A percentile compares a stretch with the other conserved stretches of the same genome.
Evolutionary conservation across 1,140 invertebrate species (phyloP).

Genomic region (Plodia interpunctella): DNA sequence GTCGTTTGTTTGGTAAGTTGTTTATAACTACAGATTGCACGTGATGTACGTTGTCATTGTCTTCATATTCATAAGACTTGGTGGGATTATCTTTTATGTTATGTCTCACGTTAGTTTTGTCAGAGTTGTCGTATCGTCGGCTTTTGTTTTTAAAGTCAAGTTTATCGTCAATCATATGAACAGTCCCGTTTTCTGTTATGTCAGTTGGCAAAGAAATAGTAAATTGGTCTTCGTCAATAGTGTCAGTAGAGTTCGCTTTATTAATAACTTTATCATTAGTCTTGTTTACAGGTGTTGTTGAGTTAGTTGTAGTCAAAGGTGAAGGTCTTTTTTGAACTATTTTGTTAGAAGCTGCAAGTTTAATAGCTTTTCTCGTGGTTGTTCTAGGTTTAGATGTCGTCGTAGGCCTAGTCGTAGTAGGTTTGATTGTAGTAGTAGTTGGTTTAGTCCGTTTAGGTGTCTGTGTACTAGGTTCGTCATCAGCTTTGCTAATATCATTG

Average conservation of each 20-base stretch:
- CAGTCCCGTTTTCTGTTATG: slow-evolving; percentile 28
- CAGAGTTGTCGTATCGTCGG: slow-evolving; percentile 50
- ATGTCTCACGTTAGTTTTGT: slow-evolving; percentile 35
- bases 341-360: slow-evolving; percentile 28
- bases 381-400: slow-evolving; percentile 32
- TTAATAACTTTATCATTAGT: slow-evolving; percentile 27
- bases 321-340: slow-evolving; percentile 31
- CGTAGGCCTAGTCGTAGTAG: slow-evolving; percentile 35
- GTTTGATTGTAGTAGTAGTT: slow-evolving; percentile 29
- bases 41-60: slow-evolving; percentile 54
- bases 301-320: slow-evolving; percentile 22
- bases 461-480: slow-evolving; percentile 31
- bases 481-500: slow-evolving; percentile 58
- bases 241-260: slow-evolving; percentile 37
- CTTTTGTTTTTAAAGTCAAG: slow-evolving; percentile 75
- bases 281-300: slow-evolving; percentile 18
- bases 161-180: slow-evolving; percentile 72
- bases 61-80: slow-evolving; percentile 33
- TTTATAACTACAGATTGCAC: slow-evolving; percentile 65
- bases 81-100: slow-evolving; percentile 30
- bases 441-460: slow-evolving; percentile 43
- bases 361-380: slow-evolving; percentile 34
- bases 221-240: slow-evolving; percentile 29
- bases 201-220: slow-evolving; percentile 20
- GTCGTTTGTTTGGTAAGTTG: slow-evolving; percentile 59